Evolutionary conservation across 2,888 invertebrate genomes (phyloP), one percentile per base, ranked within the genome.

Genomic region (Agonopterix arenella): DNA sequence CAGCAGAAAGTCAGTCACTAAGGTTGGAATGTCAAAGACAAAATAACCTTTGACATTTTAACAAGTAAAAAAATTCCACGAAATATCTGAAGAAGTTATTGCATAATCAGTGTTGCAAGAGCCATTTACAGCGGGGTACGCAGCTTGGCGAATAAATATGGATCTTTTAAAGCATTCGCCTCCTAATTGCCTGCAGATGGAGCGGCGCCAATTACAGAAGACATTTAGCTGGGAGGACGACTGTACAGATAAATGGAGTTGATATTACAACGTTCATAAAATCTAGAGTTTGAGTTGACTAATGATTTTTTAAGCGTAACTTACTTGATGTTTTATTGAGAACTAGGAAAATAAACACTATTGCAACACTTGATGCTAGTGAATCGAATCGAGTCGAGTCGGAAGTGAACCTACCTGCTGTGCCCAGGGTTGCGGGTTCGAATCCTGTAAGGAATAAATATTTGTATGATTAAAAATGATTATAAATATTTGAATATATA

Each of bases 171-270:
- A 78, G 76, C 80, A 71, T 62, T 28, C 28, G 28, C 28, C 74
- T 73, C 80, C 82, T 88, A 86, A 88, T 88, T 85, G 84, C 86
- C 71, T 74, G 76, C 68, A 85, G 84, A 88, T 86, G 88, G 88
- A 85, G 75, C 73, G 62, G 73, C 62, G 88, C 85, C 88, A 86
- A 84, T 86, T 86, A 82, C 76, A 59, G 63, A 52, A 64, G 69
- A 76, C 76, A 81, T 82, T 83, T 75, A 79, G 73, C 71, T 70
- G 57, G 51, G 58, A 62, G 62, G 73, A 64, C 61, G 60, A 72
- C 73, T 69, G 68, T 63, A 54, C 64, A 75, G 79, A 80, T 82
- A 82, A 80, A 84, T 76, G 76, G 67, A 16, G 47, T 9, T 49
- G 52, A 50, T 52, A 47, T 48, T 13, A 36, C 13, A n/a, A 11